Percentiles rank a stretch among this genome's conserved stretches.
Evolutionary conservation across 30 jellyfish, hydroid and myxozoan genomes (phyloP).

Genomic region (Pelagia noctiluca): DNA sequence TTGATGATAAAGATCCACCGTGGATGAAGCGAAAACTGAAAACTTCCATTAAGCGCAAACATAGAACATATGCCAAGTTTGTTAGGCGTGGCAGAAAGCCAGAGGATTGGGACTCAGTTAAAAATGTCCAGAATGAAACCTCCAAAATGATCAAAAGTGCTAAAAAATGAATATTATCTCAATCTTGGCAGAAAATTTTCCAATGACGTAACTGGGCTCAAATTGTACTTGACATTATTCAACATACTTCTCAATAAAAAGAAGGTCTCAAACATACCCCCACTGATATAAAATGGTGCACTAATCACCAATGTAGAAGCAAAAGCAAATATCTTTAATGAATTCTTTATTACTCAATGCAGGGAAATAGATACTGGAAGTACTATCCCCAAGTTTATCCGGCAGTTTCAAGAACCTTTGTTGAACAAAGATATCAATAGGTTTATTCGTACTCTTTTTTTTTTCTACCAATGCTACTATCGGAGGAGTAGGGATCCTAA

Average conservation of each 20-base stretch:
- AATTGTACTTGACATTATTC: conserved; percentile 55
- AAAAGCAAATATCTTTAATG: conserved; percentile 18
- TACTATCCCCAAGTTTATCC: conserved; percentile 18
- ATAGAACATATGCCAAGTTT: conserved; percentile 42
- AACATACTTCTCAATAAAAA: conserved; percentile 57
- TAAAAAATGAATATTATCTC: conserved; percentile 35
- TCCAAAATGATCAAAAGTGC: conserved; percentile 41
- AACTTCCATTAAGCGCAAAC: conserved; percentile 63
- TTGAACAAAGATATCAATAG: conserved; percentile 7
- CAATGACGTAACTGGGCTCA: conserved; percentile 44
- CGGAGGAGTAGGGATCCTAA: no score
- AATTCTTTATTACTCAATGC: conserved; percentile 18
- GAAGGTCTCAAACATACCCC: conserved; percentile 44
- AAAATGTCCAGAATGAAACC: conserved; percentile 23
- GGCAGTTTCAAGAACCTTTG: neutral
- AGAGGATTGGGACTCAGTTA: conserved; percentile 58
- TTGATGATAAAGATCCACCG: conserved; percentile 62
- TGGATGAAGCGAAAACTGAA: conserved; percentile 61
- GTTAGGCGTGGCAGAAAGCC: conserved; percentile 56
- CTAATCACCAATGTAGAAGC: conserved; percentile 21
- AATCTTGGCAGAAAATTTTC: conserved; percentile 55
- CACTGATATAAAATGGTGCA: conserved; percentile 3
- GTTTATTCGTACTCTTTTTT: no score
- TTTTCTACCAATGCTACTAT: no score
- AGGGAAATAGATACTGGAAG: conserved; percentile 22